Conservation (phyloP, 2,113 vertebrate species). For the Vicugna pacos region DNA sequence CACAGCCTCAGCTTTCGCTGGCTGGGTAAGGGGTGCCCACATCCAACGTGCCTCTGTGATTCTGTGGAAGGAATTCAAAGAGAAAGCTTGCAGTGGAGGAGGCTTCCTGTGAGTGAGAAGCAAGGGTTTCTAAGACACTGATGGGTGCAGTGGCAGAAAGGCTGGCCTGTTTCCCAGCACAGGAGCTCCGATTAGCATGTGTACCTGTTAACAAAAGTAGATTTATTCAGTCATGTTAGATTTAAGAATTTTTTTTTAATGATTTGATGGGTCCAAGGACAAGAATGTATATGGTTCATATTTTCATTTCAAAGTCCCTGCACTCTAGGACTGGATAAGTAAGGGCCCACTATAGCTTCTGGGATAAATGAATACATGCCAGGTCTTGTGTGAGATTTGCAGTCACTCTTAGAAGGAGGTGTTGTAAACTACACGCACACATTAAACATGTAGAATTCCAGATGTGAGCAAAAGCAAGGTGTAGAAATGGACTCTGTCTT, state of each 20-base stretch:
- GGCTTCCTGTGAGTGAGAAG: not conserved
- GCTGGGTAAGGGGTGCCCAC: accelerated
- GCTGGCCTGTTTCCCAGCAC: accelerated
- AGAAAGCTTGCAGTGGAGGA: not conserved
- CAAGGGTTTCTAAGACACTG: too few species aligned
- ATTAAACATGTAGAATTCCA: too few species aligned
- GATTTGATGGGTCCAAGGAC: not conserved
- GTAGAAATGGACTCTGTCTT: too few species aligned
- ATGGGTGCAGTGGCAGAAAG: not conserved
- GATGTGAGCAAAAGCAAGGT: too few species aligned
- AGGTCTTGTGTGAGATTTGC: too few species aligned
- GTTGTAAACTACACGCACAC: too few species aligned
- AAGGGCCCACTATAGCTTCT: too few species aligned
- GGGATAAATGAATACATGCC: too few species aligned
- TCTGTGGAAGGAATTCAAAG: not conserved
- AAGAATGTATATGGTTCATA: too few species aligned
- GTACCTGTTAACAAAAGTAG: not conserved
- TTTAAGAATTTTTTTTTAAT: not conserved
- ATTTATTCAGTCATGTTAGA: not conserved
- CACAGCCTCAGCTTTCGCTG: not conserved
- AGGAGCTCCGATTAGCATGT: not conserved
- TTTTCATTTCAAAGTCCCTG: too few species aligned
- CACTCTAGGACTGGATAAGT: too few species aligned
- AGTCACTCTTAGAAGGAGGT: too few species aligned
- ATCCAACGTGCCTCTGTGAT: not conserved